Percentiles rank a stretch among this genome's conserved stretches.
Conservation (phyloP, 2,888 invertebrate species). For the Leptothorax acervorum region DNA sequence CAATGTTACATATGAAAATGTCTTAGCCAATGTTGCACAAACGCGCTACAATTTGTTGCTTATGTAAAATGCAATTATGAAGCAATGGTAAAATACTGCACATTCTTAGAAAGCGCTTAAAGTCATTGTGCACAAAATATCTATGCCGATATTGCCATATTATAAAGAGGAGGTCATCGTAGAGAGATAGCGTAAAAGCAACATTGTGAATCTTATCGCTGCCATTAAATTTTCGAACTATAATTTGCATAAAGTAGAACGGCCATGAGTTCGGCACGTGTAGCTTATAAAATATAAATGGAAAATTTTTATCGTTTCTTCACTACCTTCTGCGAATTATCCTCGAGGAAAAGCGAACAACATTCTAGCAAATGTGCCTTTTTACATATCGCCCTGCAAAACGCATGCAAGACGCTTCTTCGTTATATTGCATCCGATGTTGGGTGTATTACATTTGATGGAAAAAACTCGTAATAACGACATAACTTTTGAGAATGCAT, state of each 20-base stretch:
- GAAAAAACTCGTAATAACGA: not conserved
- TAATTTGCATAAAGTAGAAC: constrained; percentile 47
- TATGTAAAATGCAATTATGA: constrained; percentile 51
- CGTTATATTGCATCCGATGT: not conserved
- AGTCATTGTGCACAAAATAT: constrained; percentile 38
- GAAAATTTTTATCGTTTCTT: constrained; percentile 1
- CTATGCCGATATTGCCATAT: constrained; percentile 30
- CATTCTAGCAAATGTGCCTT: not conserved
- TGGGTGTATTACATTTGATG: not conserved
- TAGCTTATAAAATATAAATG: constrained; percentile 22
- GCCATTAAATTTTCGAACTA: constrained; percentile 33
- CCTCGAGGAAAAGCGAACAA: not conserved
- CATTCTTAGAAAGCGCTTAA: constrained; percentile 51
- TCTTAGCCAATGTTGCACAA: constrained; percentile 35
- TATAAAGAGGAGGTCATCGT: constrained; percentile 41
- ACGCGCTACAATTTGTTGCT: constrained; percentile 41
- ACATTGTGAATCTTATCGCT: constrained; percentile 51
- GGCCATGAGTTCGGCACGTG: constrained; percentile 20
- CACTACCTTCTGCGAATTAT: not conserved
- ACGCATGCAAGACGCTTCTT: not conserved
- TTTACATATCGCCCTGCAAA: not conserved
- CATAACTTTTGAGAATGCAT: not conserved
- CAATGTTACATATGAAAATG: constrained; percentile 48
- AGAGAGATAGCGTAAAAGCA: constrained; percentile 53
- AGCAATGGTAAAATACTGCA: constrained; percentile 22